phyloP scores from a whole-genome alignment of 2,888 invertebrate genomes.

The Theretra japonica region DNA sequence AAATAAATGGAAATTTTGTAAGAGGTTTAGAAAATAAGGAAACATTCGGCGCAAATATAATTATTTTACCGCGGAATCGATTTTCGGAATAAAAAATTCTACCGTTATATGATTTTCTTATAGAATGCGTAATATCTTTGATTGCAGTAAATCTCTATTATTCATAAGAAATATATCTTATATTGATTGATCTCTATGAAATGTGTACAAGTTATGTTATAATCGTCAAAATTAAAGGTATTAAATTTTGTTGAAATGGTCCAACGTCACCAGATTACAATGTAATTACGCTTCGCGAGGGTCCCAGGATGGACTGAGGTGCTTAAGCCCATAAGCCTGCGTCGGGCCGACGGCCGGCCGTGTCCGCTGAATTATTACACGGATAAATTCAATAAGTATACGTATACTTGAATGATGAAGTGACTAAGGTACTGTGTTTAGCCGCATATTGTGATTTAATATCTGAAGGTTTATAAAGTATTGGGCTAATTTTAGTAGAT shows the following conservation, averaged over 20 bases:
- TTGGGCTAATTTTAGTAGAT: too few species aligned
- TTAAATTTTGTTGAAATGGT: conserved; percentile 7
- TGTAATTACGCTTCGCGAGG: conserved; percentile 30
- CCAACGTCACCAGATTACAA: conserved; percentile 28
- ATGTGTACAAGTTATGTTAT: too few species aligned
- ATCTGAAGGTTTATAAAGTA: neutral
- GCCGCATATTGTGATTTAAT: neutral
- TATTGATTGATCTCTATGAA: too few species aligned
- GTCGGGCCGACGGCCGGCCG: conserved; percentile 43
- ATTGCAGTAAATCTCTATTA: too few species aligned
- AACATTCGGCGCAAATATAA: too few species aligned
- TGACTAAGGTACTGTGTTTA: neutral
- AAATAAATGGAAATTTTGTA: too few species aligned
- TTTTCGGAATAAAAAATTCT: too few species aligned
- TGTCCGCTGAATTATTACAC: conserved; percentile 50
- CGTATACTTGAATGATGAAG: conserved; percentile 10
- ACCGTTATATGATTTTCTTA: too few species aligned
- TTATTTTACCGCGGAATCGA: too few species aligned
- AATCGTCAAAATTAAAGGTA: neutral
- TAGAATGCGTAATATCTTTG: too few species aligned
- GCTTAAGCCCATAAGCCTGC: conserved; percentile 42
- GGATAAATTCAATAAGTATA: conserved; percentile 43
- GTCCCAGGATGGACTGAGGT: conserved; percentile 31
- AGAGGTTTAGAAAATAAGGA: too few species aligned
- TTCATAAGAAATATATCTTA: too few species aligned